A percentile compares a stretch with the other conserved stretches of the same genome.
These are phyloP conservation scores for Hyaena hyaena DNA, from an alignment of 2,113 vertebrate species.

Conservation along the genomic window DNA sequence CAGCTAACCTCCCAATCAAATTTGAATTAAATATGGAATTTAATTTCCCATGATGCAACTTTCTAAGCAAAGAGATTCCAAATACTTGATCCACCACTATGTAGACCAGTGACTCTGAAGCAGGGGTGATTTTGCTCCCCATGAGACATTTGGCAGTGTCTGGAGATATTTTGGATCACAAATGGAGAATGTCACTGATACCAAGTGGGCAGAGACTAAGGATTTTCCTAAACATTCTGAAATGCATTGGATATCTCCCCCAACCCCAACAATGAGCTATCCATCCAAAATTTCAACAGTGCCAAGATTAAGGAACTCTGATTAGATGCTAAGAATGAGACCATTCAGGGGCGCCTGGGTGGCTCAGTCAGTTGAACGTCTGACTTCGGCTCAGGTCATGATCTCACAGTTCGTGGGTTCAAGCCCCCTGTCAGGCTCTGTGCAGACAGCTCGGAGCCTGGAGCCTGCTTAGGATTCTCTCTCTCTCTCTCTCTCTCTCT, in stretches of 20 bases:
- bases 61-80: not conserved
- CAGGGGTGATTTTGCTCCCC: not conserved
- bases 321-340: not conserved
- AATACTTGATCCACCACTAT: not conserved
- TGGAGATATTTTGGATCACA: not conserved
- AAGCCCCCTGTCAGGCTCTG: too few species aligned
- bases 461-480: too few species aligned
- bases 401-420: too few species aligned
- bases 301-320: not conserved
- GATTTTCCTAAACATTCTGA: not conserved
- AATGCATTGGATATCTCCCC: not conserved
- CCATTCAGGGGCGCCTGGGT: not conserved
- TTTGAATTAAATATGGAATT: not conserved
- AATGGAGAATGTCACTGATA: not conserved
- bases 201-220: not conserved
- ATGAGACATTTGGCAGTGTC: not conserved
- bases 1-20: not conserved
- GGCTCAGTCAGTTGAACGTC: too few species aligned
- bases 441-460: too few species aligned
- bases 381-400: too few species aligned
- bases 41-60: not conserved
- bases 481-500: too few species aligned
- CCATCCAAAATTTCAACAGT: not conserved
- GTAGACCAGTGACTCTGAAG: not conserved
- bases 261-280: not conserved